Base-by-base conservation (phyloP, 2,888 invertebrate species). In the Eupeodes latifasciatus region DNA sequence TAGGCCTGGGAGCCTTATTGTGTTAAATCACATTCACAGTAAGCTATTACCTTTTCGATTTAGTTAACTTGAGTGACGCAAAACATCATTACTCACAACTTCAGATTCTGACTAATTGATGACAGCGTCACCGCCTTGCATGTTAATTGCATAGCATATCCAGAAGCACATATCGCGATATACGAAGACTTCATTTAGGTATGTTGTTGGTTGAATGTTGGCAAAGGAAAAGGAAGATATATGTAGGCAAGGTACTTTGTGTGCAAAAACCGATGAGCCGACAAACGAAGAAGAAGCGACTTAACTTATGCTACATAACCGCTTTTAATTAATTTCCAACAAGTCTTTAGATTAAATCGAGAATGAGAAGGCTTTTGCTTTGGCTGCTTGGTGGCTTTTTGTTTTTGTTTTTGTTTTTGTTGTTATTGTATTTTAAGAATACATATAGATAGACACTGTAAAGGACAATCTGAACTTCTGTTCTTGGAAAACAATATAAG, bases 51-150 rank as follows among this genome's bases (percentile, higher is more conserved):
- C 14, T 57, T 71, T 71, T 9, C 40, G 27, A 72, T 59, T 59
- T 72, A 14, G 5, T 14, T 81, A 36, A 34, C 61, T 34, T n/a
- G 69, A 79, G 57, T 85, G 85, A 53, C 71, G 19, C 12, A 57
- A 69, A 71, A 85, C 88, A 88, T 78, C 85, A 81, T 81, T 85
- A 85, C 19, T 72, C 53, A 55, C 62, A 64, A 88, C 81, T 85
- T 85, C 88, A 81, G 85, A 85, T 78, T 85, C 85, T 77, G 85
- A 85, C 88, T 88, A 88, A 88, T 88, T 88, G 85, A 84, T 81
- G 85, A 85, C 81, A 78, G 59, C 85, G 34, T 55, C 47, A 77
- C 74, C 81, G 85, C 85, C 81, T 85, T 81, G 88, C 66, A 88
- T 88, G 74, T 59, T 78, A 84, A 88, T 74, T 85, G 51, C 71